These are phyloP conservation scores for Buathra laborator DNA, from an alignment of 2,888 invertebrate species.

Conservation along the genomic window DNA sequence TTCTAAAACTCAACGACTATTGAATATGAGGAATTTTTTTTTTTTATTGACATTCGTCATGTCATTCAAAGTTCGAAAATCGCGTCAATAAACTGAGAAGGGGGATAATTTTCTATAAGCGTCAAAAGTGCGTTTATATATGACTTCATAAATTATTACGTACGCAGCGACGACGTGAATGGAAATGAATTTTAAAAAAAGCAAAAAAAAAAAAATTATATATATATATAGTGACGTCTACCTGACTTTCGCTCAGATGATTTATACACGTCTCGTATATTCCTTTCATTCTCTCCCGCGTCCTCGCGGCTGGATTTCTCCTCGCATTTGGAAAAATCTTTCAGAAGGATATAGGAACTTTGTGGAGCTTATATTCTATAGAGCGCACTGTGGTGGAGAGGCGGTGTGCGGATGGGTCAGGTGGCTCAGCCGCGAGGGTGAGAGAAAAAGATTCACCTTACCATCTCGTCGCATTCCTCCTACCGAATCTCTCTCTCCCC, in stretches of 20 bases:
- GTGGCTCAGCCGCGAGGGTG: constrained; percentile 69
- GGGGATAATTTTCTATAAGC: constrained; percentile 16
- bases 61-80: neutral
- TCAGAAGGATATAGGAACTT: constrained; percentile 40
- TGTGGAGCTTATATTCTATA: constrained; percentile 35
- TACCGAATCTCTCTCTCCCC: constrained; percentile 33
- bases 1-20: too few relatives aligned
- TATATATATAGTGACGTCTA: constrained; percentile 37
- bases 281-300: constrained; percentile 31
- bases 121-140: constrained; percentile 33
- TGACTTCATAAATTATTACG: constrained; percentile 53
- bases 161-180: constrained; percentile 33
- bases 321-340: constrained; percentile 46
- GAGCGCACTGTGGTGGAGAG: constrained; percentile 8
- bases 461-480: constrained; percentile 73
- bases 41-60: neutral
- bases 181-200: constrained; percentile 34
- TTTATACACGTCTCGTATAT: constrained; percentile 54
- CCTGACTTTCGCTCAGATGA: constrained; percentile 57
- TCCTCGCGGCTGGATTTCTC: constrained; percentile 21
- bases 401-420: constrained; percentile 58
- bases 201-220: too few relatives aligned
- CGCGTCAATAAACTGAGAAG: neutral
- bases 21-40: too few relatives aligned
- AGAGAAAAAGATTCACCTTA: constrained; percentile 79